phyloP scores from a whole-genome alignment of 2,113 vertebrate species.

The Synchiropus splendidus region DNA sequence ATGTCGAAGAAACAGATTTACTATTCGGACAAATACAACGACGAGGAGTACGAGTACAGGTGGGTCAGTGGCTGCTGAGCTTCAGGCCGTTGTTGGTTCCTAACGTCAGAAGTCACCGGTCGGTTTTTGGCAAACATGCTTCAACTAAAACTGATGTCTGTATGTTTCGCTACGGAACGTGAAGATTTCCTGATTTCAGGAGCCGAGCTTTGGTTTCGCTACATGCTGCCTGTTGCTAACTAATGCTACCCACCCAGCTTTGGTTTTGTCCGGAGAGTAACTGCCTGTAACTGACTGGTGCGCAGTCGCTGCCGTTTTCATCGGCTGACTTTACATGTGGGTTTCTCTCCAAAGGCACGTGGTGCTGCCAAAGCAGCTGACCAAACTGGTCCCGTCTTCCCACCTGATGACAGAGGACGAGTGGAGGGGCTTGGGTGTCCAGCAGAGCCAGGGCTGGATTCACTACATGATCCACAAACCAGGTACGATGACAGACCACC shows the following conservation, averaged over 20 bases:
- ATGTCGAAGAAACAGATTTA: slow-evolving; percentile 71
- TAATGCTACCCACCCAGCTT: fast-evolving
- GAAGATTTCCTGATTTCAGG: background rate
- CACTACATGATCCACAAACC: slow-evolving; percentile 97
- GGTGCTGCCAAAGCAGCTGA: slow-evolving; percentile 88
- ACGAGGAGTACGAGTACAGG: slow-evolving; percentile 72
- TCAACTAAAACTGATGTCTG: no score
- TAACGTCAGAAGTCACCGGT: no score
- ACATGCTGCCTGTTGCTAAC: background rate
- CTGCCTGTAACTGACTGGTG: no score
- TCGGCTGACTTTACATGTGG: no score
- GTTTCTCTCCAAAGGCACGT: slow-evolving; percentile 71
- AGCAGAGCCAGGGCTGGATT: slow-evolving; percentile 94
- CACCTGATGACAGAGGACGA: slow-evolving; percentile 90
- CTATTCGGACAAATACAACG: slow-evolving; percentile 71
- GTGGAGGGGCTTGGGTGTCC: slow-evolving; percentile 88
- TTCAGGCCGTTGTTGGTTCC: background rate
- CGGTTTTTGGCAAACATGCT: no score
- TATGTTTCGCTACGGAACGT: no score
- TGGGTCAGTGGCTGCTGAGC: slow-evolving; percentile 7
- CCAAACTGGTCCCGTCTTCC: slow-evolving; percentile 84
- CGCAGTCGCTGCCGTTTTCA: no score
- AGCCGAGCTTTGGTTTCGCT: no score
- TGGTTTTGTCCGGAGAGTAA: no score
- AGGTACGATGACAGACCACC: slow-evolving; percentile 58